phyloP scores from a whole-genome alignment of 2,113 vertebrate species.

The Proteles cristata region DNA sequence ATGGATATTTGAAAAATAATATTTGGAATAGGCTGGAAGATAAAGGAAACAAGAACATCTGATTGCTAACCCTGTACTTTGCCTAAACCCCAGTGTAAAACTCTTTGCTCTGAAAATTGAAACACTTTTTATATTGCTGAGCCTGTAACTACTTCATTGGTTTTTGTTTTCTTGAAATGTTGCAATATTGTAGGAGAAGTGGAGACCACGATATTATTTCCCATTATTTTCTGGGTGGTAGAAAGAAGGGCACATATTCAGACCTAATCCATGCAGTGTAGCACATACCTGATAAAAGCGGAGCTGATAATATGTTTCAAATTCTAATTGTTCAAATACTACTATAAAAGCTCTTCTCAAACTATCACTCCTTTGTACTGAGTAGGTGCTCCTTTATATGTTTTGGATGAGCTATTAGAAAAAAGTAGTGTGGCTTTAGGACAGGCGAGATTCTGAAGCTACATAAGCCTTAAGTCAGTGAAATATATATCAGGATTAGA shows the following conservation, averaged over 20 bases:
- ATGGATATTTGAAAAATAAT: background rate
- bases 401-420: background rate
- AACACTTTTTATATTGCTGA: background rate
- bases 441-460: background rate
- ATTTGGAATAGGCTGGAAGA: background rate
- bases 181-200: background rate
- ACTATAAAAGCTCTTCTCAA: background rate
- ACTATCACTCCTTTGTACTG: background rate
- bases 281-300: background rate
- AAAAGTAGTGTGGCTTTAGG: background rate
- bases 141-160: background rate
- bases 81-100: background rate
- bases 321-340: background rate
- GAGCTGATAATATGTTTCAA: background rate
- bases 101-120: background rate
- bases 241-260: background rate
- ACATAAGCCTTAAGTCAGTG: background rate
- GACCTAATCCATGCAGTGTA: background rate
- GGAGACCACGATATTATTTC: background rate
- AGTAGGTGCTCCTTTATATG: background rate
- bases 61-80: background rate
- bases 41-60: background rate
- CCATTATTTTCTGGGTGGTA: background rate
- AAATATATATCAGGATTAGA: background rate
- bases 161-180: background rate